Conservation (phyloP, 2,113 vertebrate genomes). For the Piprites chloris region DNA sequence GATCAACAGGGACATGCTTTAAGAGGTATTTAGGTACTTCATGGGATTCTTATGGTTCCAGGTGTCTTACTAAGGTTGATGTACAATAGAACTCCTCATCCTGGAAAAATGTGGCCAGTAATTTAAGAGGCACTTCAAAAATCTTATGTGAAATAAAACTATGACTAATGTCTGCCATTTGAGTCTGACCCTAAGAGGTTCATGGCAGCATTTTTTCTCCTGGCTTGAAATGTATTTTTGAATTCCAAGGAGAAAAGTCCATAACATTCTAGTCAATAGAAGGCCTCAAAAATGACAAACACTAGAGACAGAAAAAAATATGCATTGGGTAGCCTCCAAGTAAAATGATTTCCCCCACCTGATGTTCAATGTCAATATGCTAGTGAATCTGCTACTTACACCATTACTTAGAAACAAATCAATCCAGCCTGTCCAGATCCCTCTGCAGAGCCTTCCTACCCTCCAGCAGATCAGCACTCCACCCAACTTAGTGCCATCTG, state of each 20-base stretch:
- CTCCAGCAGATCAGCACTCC: neutral
- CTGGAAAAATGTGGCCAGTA: neutral
- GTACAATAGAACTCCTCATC: neutral
- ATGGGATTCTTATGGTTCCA: neutral
- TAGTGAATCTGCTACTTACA: slow-evolving; percentile 11
- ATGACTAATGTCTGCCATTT: neutral
- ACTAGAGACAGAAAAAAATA: slow-evolving; percentile 7
- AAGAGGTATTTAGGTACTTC: neutral
- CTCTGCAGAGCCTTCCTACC: neutral
- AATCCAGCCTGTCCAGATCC: neutral
- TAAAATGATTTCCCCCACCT: slow-evolving; percentile 14
- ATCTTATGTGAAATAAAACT: neutral
- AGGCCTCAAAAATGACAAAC: neutral
- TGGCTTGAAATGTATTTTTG: neutral
- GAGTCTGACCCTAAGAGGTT: neutral
- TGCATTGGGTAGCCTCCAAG: neutral
- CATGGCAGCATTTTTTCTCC: neutral
- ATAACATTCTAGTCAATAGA: slow-evolving; percentile 1
- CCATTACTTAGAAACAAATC: slow-evolving; percentile 10
- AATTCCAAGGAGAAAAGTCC: neutral
- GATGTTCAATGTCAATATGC: neutral
- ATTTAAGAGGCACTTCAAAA: neutral
- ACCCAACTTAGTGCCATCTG: neutral
- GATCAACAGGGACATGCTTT: neutral
- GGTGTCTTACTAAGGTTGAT: neutral